Conservation (phyloP, 2,113 vertebrate species). For the Lota lota region DNA sequence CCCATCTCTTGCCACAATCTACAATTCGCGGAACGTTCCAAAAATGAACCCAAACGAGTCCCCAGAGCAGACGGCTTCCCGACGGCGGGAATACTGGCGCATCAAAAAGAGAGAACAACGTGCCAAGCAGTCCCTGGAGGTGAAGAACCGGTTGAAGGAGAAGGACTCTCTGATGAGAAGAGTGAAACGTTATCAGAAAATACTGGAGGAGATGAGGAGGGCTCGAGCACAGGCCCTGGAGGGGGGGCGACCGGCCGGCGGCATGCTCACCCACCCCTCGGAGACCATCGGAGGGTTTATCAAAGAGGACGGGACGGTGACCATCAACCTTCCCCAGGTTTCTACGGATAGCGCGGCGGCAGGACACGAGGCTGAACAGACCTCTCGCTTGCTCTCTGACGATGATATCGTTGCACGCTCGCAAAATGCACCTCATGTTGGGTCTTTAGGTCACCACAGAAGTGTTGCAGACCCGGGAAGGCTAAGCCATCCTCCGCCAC, state of each 20-base stretch:
- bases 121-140: constrained; percentile 68
- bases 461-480: background rate
- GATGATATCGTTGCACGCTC: background rate
- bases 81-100: constrained; percentile 74
- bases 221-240: constrained; percentile 25
- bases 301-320: constrained; percentile 71
- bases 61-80: constrained; percentile 65
- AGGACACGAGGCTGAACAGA: constrained; percentile 8
- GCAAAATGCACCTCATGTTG: constrained; percentile 3
- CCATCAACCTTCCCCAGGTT: constrained; percentile 46
- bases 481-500: constrained; percentile 1
- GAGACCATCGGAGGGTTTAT: constrained; percentile 72
- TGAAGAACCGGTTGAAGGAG: constrained; percentile 67
- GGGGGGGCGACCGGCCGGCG: constrained; percentile 32
- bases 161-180: constrained; percentile 61
- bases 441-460: background rate
- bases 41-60: constrained; percentile 50
- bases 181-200: constrained; percentile 64
- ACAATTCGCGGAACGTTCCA: constrained; percentile 26
- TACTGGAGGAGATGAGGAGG: constrained; percentile 64
- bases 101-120: constrained; percentile 76
- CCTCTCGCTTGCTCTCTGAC: background rate
- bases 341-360: constrained; percentile 10
- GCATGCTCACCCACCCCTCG: constrained; percentile 3
- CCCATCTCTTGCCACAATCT: constrained; percentile 18